Evolutionary conservation across 1,140 invertebrate genomes (phyloP).

Genomic region (Tetramorium simillimum): DNA sequence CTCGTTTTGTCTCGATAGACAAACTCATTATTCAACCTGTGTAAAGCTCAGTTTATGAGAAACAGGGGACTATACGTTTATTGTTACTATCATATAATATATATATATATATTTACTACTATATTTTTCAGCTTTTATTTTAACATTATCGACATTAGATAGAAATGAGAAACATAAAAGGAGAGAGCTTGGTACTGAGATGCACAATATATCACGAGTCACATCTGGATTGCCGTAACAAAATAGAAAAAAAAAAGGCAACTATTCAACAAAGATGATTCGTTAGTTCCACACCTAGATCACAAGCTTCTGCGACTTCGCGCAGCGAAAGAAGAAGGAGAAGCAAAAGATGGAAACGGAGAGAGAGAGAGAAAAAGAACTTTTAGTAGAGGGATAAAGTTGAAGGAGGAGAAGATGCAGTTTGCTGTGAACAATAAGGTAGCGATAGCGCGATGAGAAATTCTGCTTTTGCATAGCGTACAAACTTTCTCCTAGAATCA

Average conservation of each 20-base stretch:
- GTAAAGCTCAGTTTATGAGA: slow-evolving; percentile 37
- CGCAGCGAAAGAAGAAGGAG: slow-evolving; percentile 1
- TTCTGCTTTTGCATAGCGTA: neutral
- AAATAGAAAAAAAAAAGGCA: slow-evolving; percentile 19
- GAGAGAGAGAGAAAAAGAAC: slow-evolving; percentile 56
- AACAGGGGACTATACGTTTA: neutral
- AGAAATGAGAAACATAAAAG: neutral
- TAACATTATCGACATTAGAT: neutral
- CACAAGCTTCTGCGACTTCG: neutral
- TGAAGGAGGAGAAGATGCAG: neutral
- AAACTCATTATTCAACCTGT: slow-evolving; percentile 44
- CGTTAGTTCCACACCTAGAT: neutral
- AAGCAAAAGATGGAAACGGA: slow-evolving; percentile 17
- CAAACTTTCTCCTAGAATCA: neutral
- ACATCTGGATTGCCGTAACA: neutral
- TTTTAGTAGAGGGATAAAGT: neutral
- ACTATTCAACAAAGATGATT: neutral
- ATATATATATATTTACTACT: neutral
- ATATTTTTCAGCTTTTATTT: neutral
- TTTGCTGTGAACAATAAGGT: slow-evolving; percentile 3
- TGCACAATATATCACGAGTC: neutral
- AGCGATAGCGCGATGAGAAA: slow-evolving; percentile 1
- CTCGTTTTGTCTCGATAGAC: slow-evolving; percentile 39
- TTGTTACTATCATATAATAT: neutral
- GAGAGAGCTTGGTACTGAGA: neutral